Evolutionary conservation across 2,113 vertebrate genomes (phyloP).

Genomic region (Oreochromis aureus): DNA sequence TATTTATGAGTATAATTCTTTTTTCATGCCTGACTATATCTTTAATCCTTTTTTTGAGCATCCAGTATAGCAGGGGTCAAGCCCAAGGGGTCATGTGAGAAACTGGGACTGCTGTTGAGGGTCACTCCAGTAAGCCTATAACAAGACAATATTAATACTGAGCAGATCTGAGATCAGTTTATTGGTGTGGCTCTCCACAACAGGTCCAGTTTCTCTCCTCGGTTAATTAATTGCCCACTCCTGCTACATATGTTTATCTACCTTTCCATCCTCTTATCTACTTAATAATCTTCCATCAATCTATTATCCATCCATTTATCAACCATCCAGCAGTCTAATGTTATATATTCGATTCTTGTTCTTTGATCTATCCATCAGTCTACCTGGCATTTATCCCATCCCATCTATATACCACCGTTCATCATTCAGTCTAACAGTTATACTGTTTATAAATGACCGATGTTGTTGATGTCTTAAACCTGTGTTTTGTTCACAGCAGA

Average conservation of each 20-base stretch:
- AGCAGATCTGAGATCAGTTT: neutral
- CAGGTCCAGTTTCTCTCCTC: neutral
- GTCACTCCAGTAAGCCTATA: neutral
- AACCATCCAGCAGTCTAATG: neutral
- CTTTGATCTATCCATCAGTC: neutral
- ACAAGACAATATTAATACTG: neutral
- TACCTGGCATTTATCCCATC: neutral
- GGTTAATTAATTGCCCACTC: neutral
- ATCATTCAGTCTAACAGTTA: neutral
- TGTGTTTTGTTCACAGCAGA: neutral
- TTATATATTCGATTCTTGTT: neutral
- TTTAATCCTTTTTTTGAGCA: neutral
- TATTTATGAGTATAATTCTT: neutral
- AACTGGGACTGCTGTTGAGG: neutral
- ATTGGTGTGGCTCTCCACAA: neutral
- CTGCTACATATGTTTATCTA: neutral
- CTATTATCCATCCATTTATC: neutral
- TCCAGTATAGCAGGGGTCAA: neutral
- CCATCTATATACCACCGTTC: neutral
- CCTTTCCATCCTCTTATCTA: neutral
- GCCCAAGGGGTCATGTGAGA: neutral
- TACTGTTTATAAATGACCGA: neutral
- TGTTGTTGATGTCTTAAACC: neutral
- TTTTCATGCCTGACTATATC: neutral
- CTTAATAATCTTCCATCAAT: neutral